A percentile compares a stretch with the other conserved stretches of the same genome.
Evolutionary conservation across 2,888 invertebrate species (phyloP).

Genomic region (Eulithis testata): DNA sequence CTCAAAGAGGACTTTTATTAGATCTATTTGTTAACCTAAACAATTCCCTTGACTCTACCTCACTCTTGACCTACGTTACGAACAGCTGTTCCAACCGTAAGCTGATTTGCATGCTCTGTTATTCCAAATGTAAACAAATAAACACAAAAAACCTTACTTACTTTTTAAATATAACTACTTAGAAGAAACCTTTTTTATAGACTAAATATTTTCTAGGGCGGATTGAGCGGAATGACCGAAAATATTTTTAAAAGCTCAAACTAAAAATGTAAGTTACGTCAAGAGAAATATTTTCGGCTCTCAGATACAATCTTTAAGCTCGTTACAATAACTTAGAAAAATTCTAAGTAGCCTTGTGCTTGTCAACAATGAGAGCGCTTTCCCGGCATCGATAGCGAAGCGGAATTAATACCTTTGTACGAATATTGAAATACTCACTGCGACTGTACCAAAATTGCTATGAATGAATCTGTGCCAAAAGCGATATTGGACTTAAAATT

Average conservation of each 20-base stretch:
- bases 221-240: not conserved
- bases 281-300: constrained; percentile 3
- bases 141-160: not conserved
- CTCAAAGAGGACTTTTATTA: too few relatives aligned
- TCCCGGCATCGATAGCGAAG: constrained; percentile 38
- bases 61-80: constrained; percentile 10
- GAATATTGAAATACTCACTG: constrained; percentile 1
- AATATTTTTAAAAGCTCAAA: not conserved
- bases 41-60: constrained; percentile 6
- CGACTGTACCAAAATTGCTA: not conserved
- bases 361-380: constrained; percentile 54
- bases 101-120: constrained; percentile 15
- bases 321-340: constrained; percentile 27
- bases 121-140: constrained; percentile 17
- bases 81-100: constrained; percentile 12
- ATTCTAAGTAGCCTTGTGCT: constrained; percentile 33
- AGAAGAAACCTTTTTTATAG: not conserved
- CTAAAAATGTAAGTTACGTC: not conserved
- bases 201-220: not conserved
- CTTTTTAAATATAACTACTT: not conserved
- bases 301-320: constrained; percentile 21
- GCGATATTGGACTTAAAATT: not conserved
- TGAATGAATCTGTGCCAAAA: constrained; percentile 2
- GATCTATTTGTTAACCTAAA: not conserved
- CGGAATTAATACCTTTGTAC: not conserved